Evolutionary conservation across 2,888 invertebrate genomes (phyloP), one percentile per base, ranked within the genome.

Genomic region (Liodrosophila aerea): DNA sequence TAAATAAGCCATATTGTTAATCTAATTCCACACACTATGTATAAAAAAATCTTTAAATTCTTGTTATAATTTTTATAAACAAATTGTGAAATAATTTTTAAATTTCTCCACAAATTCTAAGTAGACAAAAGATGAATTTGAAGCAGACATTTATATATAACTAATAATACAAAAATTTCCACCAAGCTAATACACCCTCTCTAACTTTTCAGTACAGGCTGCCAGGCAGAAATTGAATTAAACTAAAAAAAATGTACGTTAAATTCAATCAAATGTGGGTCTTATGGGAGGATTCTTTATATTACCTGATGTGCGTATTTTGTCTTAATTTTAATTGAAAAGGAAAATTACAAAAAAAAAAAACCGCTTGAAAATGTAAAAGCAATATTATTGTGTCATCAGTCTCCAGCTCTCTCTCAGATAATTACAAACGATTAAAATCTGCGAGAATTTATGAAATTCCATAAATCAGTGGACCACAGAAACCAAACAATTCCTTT

Each of bases 351-450:
- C 22, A 22, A 22, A 22, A 72, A 44, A 4, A 22, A 22, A 22
- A 72, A 44, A 4, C n/a, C 59, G 45, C 59, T 73, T 68, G 40
- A 62, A 62, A 61, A 36, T 57, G 53, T 47, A 13, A 46, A 54
- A 22, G 46, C 40, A 54, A 54, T 62, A 50, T 57, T 40, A 49
- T 54, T 58, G 54, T 54, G 50, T 45, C 22, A 54, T 33, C 39
- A 33, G 31, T 9, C 9, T 7, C 5, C 31, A 7, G 31, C 39
- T 11, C 44, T 12, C 13, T 13, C 30, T 3, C 13, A 51, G 53
- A 74, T 87, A 87, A 87, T 87, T 88, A 87, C 82, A 77, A 82
- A 63, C 85, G 87, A 87, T 87, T 88, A 87, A 87, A 87, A 88
- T 88, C 88, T 78, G 82, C 75, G 81, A 64, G 86, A 84, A 87